phyloP scores from a whole-genome alignment of 2,888 invertebrate genomes.

The Drosophila peninsularis region DNA sequence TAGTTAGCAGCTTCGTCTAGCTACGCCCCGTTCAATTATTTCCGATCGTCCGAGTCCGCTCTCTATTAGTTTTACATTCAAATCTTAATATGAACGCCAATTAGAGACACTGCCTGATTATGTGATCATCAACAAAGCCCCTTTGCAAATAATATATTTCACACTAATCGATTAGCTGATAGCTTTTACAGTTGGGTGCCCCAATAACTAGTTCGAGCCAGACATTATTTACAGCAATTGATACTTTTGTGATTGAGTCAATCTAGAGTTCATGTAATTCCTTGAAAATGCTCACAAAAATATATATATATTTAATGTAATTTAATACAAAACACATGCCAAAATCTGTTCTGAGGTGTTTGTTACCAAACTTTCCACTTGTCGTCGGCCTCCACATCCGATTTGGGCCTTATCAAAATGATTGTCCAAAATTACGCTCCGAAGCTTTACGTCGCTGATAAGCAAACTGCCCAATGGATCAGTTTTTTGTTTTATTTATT shows the following conservation, averaged over 20 bases:
- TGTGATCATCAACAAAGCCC: constrained; percentile 1
- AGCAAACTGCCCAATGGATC: constrained; percentile 16
- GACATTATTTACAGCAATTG: constrained; percentile 1
- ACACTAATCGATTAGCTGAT: constrained; percentile 12
- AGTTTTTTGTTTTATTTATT: constrained; percentile 19
- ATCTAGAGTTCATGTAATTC: constrained; percentile 4
- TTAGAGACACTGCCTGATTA: constrained; percentile 2
- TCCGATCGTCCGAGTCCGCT: neutral
- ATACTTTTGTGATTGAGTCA: neutral
- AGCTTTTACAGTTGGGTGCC: constrained; percentile 18
- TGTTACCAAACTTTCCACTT: constrained; percentile 21
- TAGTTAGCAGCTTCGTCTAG: neutral
- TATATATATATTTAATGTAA: neutral
- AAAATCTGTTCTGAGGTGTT: constrained; percentile 4
- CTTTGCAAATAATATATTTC: constrained; percentile 6
- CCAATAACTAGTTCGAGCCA: constrained; percentile 24
- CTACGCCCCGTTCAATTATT: neutral
- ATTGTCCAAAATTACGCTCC: constrained; percentile 28
- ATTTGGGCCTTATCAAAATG: constrained; percentile 38
- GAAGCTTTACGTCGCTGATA: constrained; percentile 42
- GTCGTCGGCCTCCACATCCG: constrained; percentile 19
- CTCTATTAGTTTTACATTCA: neutral
- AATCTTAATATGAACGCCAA: neutral
- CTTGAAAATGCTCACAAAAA: neutral
- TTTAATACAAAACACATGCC: neutral